These are phyloP conservation scores for Schizopygopsis pylzovi DNA, from an alignment of 2,797 vertebrate genomes.

Conservation along the genomic window DNA sequence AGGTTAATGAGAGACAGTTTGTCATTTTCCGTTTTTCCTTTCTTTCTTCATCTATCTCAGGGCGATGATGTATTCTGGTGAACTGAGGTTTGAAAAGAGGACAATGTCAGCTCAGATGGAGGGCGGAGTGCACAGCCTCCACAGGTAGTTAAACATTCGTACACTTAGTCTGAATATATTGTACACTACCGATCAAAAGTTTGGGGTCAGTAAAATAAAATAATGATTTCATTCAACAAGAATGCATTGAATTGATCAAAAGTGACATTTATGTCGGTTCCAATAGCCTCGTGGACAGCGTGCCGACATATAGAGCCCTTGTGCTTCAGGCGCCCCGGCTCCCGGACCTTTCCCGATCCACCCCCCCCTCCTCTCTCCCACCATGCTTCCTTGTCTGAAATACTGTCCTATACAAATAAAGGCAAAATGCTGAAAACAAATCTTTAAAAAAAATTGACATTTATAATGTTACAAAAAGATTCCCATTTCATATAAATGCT, in stretches of 20 bases:
- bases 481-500: not conserved
- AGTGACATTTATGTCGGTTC: not conserved
- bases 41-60: slow-evolving; percentile 67
- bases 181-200: not conserved
- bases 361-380: too few relatives aligned
- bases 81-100: slow-evolving; percentile 98
- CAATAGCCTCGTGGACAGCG: not conserved
- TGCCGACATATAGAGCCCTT: not conserved
- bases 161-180: not conserved
- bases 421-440: too few relatives aligned
- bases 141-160: slow-evolving; percentile 83
- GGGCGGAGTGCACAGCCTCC: slow-evolving; percentile 94
- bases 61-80: slow-evolving; percentile 98
- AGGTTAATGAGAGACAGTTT: not conserved
- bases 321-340: not conserved
- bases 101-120: slow-evolving; percentile 93
- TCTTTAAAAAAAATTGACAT: not conserved
- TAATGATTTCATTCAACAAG: too few relatives aligned
- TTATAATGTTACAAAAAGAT: not conserved
- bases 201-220: not conserved
- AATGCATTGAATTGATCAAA: not conserved
- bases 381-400: too few relatives aligned
- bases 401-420: too few relatives aligned
- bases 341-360: not conserved
- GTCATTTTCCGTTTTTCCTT: not conserved